Conservation (phyloP, 2,888 invertebrate species). For the Callinectes sapidus region DNA sequence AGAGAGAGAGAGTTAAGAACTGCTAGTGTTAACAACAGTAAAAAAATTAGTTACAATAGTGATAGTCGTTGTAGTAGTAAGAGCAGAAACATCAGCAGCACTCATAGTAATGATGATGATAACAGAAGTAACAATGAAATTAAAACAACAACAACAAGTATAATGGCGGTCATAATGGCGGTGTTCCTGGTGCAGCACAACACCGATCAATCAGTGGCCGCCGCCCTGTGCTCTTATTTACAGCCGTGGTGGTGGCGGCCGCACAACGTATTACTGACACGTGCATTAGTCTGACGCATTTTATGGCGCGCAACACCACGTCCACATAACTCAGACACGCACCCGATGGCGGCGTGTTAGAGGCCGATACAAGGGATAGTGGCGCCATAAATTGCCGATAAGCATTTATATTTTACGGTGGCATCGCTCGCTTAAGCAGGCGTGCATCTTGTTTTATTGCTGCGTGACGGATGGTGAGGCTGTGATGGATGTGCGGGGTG, state of each 20-base stretch:
- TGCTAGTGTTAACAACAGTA: background rate
- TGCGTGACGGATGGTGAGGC: too few relatives aligned
- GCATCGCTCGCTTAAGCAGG: constrained; percentile 9
- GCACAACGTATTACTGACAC: background rate
- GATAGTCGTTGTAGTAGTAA: background rate
- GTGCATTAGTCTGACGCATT: background rate
- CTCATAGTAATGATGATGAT: background rate
- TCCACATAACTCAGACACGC: background rate
- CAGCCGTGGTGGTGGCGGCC: background rate
- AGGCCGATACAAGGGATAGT: constrained; percentile 7
- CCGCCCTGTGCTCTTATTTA: background rate
- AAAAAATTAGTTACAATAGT: background rate
- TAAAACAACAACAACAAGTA: background rate
- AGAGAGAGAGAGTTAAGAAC: background rate
- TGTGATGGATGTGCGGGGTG: too few relatives aligned
- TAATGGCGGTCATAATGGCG: background rate
- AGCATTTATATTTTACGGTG: background rate
- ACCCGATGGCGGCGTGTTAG: background rate
- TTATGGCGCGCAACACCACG: background rate
- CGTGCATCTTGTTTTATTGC: background rate
- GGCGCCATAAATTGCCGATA: background rate
- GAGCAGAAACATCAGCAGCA: background rate
- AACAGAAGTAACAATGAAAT: background rate
- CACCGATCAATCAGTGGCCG: background rate
- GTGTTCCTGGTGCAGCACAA: background rate